Evolutionary conservation across 2,797 vertebrate genomes (phyloP).

Genomic region (Masticophis lateralis): DNA sequence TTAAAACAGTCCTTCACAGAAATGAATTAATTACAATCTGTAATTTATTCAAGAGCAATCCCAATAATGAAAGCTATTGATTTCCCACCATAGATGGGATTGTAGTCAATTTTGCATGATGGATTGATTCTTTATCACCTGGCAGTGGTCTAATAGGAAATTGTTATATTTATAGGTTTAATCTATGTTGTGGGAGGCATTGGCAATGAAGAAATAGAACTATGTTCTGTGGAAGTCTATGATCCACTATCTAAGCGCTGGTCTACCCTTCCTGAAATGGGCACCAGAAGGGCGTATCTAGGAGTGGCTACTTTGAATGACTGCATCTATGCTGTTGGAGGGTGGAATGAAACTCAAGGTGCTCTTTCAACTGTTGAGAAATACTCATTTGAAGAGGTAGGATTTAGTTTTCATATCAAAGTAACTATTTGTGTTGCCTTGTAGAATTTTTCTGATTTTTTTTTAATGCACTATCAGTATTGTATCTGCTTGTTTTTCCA

Average conservation of each 20-base stretch:
- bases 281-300: conserved; percentile 86
- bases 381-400: conserved; percentile 93
- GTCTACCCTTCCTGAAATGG: conserved; percentile 90
- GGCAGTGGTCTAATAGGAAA: conserved; percentile 28
- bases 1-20: neutral
- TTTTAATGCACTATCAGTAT: too few species aligned
- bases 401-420: conserved; percentile 2
- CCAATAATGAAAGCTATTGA: neutral
- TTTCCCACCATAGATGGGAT: neutral
- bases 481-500: neutral
- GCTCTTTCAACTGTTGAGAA: conserved; percentile 91
- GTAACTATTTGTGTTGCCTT: neutral
- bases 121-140: neutral
- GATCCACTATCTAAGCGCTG: conserved; percentile 90
- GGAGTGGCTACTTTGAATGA: conserved; percentile 91
- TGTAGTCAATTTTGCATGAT: neutral
- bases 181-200: conserved; percentile 95
- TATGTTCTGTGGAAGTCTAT: conserved; percentile 87
- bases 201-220: conserved; percentile 88
- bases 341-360: conserved; percentile 92
- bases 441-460: neutral
- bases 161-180: conserved; percentile 76
- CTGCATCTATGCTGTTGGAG: conserved; percentile 91
- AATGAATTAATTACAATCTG: neutral
- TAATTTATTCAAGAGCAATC: neutral